These are phyloP conservation scores for Podotricha telesiphe DNA, from an alignment of 2,888 invertebrate species.

Conservation along the genomic window DNA sequence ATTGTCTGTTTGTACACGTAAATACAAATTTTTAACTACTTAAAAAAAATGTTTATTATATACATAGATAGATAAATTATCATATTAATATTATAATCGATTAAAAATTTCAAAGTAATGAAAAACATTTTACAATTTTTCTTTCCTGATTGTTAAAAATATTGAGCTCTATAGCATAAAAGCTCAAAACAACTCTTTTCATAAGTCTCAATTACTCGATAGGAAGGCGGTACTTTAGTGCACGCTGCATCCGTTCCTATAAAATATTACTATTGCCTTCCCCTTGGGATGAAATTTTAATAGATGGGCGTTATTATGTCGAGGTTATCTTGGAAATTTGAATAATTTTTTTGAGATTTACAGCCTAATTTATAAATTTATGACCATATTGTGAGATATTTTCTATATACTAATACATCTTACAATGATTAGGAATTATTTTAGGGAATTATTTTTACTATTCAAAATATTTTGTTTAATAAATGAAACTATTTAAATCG, in stretches of 20 bases:
- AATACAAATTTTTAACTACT: too few species aligned
- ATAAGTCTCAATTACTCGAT: constrained; percentile 27
- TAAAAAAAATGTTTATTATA: too few species aligned
- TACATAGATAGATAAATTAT: too few species aligned
- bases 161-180: constrained; percentile 3
- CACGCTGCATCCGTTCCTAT: constrained; percentile 15
- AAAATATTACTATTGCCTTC: constrained; percentile 15
- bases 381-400: neutral
- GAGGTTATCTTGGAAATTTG: neutral
- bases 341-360: neutral
- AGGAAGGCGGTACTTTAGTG: constrained; percentile 20
- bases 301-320: neutral
- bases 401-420: too few species aligned
- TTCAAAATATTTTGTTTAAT: too few species aligned
- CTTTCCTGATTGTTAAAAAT: neutral
- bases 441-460: too few species aligned
- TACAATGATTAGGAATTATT: too few species aligned
- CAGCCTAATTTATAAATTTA: neutral
- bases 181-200: constrained; percentile 23
- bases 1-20: too few species aligned
- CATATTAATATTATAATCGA: too few species aligned
- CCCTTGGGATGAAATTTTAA: neutral
- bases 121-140: neutral
- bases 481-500: too few species aligned
- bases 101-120: neutral